A percentile compares a stretch with the other conserved stretches of the same genome.
phyloP scores from a whole-genome alignment of 2,113 vertebrate genomes.

The Lamprologus speciosus region DNA sequence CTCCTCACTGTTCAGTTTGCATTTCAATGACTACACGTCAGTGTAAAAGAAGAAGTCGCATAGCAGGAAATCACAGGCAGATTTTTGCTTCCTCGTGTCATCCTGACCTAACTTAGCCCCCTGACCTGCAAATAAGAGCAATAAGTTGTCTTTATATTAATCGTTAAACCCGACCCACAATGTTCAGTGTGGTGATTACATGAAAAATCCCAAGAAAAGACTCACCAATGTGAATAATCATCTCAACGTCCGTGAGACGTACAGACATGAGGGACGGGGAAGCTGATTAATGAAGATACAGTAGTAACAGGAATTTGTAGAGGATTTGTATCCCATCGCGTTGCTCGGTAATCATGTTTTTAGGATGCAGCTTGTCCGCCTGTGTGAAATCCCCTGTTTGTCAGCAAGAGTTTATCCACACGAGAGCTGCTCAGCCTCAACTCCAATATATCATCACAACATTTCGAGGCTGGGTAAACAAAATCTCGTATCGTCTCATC shows the following conservation, averaged over 20 bases:
- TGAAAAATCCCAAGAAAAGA: not conserved
- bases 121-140: not conserved
- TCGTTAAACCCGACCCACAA: not conserved
- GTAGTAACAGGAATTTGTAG: not conserved
- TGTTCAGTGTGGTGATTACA: not conserved
- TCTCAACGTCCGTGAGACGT: not conserved
- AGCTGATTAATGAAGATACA: not conserved
- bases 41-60: not conserved
- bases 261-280: not conserved
- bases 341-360: not conserved
- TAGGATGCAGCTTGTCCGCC: not conserved
- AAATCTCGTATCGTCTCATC: not conserved
- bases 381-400: not conserved
- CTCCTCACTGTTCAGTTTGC: not conserved
- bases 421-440: not conserved
- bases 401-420: not conserved
- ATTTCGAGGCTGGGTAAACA: conserved; percentile 8
- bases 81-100: not conserved
- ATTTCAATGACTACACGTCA: conserved; percentile 20
- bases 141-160: not conserved
- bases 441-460: not conserved
- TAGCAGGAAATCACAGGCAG: not conserved
- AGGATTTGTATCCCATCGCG: not conserved
- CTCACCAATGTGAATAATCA: not conserved
- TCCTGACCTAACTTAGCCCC: conserved; percentile 1